Percentiles rank a stretch among this genome's conserved stretches.
Conservation (phyloP, 2,113 vertebrate species). For the Pantherophis guttatus region DNA sequence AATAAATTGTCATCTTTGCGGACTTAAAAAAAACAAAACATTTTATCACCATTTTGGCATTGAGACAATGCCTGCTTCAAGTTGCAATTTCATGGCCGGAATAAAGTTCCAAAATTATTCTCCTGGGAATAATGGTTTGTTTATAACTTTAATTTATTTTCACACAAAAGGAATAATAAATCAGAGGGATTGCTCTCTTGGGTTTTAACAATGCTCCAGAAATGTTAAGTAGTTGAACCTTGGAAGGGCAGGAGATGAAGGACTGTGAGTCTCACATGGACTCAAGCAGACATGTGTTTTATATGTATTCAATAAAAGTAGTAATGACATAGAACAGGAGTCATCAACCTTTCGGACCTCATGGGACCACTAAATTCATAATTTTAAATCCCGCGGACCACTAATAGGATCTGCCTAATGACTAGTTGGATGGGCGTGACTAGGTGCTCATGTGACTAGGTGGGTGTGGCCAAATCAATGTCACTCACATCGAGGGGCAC, state of each 20-base stretch:
- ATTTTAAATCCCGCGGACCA: too few species aligned
- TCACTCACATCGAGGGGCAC: too few species aligned
- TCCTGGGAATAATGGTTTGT: neutral
- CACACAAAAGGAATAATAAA: neutral
- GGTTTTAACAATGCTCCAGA: neutral
- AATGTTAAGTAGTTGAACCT: neutral
- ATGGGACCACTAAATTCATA: too few species aligned
- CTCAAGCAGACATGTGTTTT: neutral
- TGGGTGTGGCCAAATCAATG: too few species aligned
- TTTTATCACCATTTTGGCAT: neutral
- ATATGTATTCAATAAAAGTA: too few species aligned
- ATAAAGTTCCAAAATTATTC: neutral
- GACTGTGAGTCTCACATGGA: neutral
- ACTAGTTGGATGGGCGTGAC: too few species aligned
- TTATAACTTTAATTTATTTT: conserved; percentile 27
- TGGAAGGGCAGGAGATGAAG: accelerated
- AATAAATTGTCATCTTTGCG: neutral
- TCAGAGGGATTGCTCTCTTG: neutral
- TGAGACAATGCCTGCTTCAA: neutral
- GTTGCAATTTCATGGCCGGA: conserved; percentile 11
- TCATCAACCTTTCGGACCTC: too few species aligned
- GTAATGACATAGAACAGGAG: too few species aligned
- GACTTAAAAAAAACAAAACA: too few species aligned
- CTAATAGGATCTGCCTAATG: too few species aligned
- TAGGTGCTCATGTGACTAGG: too few species aligned